Evolutionary conservation across 1,140 invertebrate species (phyloP).

Genomic region (Brachionus sp.): DNA sequence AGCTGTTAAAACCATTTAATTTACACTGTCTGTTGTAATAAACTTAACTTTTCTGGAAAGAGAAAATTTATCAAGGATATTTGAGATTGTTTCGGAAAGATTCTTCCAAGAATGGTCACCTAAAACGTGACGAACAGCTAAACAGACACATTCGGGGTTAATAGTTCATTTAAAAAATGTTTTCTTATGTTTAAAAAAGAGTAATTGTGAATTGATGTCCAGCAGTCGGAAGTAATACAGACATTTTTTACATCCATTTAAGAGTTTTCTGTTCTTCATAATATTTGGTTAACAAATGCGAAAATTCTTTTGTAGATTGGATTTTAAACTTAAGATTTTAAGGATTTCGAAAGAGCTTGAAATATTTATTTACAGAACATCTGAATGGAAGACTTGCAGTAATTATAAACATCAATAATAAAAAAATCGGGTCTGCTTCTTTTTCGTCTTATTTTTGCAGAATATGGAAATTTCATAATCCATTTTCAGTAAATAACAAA

Average conservation of each 20-base stretch:
- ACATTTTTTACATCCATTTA: not conserved
- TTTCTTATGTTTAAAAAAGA: not conserved
- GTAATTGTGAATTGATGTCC: conserved; percentile 30
- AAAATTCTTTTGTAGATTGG: not conserved
- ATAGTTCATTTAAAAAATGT: conserved; percentile 28
- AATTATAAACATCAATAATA: not conserved
- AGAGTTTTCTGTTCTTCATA: conserved; percentile 15
- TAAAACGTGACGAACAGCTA: not conserved
- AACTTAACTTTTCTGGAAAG: no score
- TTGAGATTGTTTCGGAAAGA: not conserved
- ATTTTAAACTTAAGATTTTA: not conserved
- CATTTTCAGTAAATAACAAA: not conserved
- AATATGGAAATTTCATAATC: not conserved
- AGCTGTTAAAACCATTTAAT: no score
- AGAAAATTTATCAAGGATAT: not conserved
- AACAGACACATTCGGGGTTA: not conserved
- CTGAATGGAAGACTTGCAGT: conserved; percentile 22
- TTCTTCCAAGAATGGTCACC: not conserved
- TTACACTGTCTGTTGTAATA: no score
- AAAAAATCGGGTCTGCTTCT: not conserved
- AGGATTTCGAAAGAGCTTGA: not conserved
- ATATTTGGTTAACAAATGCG: not conserved
- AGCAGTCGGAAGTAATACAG: not conserved
- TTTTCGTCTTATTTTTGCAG: not conserved
- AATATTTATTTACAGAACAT: conserved; percentile 1